phyloP scores from a whole-genome alignment of 2,888 invertebrate species.

The Rugalucina vietnamica region DNA sequence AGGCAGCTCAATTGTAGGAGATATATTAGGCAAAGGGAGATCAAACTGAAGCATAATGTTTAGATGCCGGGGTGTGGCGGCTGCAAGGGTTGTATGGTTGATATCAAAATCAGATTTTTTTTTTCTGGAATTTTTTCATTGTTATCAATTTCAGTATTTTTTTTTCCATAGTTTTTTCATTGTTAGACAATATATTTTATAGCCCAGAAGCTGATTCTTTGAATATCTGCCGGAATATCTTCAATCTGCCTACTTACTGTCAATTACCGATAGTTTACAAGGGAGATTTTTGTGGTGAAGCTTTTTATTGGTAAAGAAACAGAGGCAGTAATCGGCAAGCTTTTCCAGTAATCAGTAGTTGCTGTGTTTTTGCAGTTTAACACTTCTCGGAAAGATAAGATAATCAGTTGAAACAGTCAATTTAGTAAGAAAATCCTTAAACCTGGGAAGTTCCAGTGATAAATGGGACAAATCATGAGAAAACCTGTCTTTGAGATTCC shows the following conservation, averaged over 20 bases:
- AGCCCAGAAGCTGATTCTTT: background rate
- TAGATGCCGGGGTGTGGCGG: no score
- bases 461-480: background rate
- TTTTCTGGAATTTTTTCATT: no score
- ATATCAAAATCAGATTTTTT: no score
- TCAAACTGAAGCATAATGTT: no score
- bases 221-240: background rate
- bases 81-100: no score
- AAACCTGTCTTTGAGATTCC: background rate
- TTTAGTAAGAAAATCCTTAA: conserved; percentile 12
- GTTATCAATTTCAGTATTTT: no score
- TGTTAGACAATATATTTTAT: background rate
- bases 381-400: background rate
- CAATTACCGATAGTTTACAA: background rate
- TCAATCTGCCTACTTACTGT: background rate
- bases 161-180: no score
- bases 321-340: background rate
- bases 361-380: conserved; percentile 4
- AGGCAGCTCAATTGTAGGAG: no score
- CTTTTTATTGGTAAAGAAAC: background rate
- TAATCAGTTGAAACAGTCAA: conserved; percentile 12
- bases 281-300: background rate
- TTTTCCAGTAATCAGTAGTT: background rate
- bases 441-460: conserved; percentile 12
- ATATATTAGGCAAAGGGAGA: no score